phyloP scores from a whole-genome alignment of 2,797 vertebrate genomes.

The Ibycter americanus region DNA sequence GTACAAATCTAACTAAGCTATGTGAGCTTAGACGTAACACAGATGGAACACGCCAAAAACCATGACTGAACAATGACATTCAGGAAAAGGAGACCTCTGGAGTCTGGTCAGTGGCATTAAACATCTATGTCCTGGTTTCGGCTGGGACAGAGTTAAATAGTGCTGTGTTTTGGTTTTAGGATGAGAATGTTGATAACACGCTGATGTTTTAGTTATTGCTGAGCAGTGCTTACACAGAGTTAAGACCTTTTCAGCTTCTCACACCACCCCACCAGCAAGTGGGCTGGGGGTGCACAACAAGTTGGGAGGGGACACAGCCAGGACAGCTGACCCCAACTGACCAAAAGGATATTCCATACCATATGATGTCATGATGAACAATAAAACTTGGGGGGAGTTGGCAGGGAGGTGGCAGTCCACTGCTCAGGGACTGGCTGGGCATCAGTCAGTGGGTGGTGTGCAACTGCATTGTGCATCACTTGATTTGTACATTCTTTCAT shows the following conservation, averaged over 20 bases:
- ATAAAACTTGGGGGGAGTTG: background rate
- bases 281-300: background rate
- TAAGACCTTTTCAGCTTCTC: background rate
- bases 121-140: fast-evolving
- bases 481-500: no score
- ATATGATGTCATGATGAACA: background rate
- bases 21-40: fast-evolving
- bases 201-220: background rate
- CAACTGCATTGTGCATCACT: background rate
- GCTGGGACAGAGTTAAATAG: background rate
- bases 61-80: background rate
- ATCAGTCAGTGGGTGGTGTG: background rate
- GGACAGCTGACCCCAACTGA: background rate
- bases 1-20: background rate
- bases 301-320: background rate
- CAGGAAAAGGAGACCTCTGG: background rate
- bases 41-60: background rate
- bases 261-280: background rate
- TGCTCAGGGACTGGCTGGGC: background rate
- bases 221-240: background rate
- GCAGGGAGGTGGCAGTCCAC: background rate
- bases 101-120: background rate
- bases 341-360: background rate
- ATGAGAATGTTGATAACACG: background rate
- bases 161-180: background rate